Base-by-base conservation (phyloP, 2,113 vertebrate genomes). In the Carassius gibelio region DNA sequence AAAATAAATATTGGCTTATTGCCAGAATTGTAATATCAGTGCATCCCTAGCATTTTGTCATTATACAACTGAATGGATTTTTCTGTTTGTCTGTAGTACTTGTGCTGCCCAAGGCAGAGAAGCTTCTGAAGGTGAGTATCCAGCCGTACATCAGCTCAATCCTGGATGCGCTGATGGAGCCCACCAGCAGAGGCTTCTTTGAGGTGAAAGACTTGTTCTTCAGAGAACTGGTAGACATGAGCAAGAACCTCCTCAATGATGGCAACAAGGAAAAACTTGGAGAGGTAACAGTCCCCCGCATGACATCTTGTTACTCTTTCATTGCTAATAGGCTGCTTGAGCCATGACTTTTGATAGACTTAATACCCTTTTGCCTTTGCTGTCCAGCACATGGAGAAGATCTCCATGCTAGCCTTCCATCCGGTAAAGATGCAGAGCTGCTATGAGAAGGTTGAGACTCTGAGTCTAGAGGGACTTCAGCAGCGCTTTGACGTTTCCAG, bases 401-500 rank as follows among this genome's bases (percentile, higher is more conserved):
- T 99, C 74, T 97, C 97, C 80, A 97, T 97, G 94, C 94, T 99
- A 87, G 97, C 97, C 0, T 98, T 96, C 92, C 97, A 99, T 89
- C 97, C 98, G 0, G 95, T 99, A 82, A 99, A 99, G 94, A 99
- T 99, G 98, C 97, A 98, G 92, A 95, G 95, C 23, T 97, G 96
- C 92, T 99, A 99, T 0, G 96, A 97, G 88, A 96, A 96, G 92
- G 95, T 99, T 94, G 97, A 99, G 69, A 94, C 96, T 19, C 94
- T 99, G 87, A 96, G 97, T 57, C 90, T 99, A 26, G 97, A 99
- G 14, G 98, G 97, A 0, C 96, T 99, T 13, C 98, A 99, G 94
- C 97, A 99, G 92, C 93, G 98, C 2, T 99, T 99, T 0, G 96
- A 97, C 0, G 96, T 99, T 85, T 95, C 96, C 92, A 97, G 95